phyloP scores from a whole-genome alignment of 2,113 vertebrate species.

The Stercorarius parasiticus region DNA sequence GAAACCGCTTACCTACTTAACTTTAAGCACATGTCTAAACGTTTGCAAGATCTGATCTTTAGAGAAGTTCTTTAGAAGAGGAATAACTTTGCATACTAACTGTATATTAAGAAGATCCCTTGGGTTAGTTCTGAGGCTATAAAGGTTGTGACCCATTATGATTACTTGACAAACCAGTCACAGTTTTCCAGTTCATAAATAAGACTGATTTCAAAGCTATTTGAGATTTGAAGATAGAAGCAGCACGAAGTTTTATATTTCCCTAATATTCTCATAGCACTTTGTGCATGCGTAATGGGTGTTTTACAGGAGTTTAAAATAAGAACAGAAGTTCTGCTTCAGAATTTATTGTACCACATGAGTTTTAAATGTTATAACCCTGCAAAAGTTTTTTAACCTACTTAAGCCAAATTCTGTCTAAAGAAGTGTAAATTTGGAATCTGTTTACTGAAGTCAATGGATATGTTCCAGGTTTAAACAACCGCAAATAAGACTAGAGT shows the following conservation, averaged over 20 bases:
- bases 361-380: not conserved
- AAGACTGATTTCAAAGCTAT: not conserved
- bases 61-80: not conserved
- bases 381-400: not conserved
- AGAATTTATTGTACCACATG: not conserved
- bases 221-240: not conserved
- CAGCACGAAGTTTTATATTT: not conserved
- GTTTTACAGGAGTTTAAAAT: not conserved
- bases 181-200: not conserved
- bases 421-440: not conserved
- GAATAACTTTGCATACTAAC: not conserved
- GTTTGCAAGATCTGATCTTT: not conserved
- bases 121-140: not conserved
- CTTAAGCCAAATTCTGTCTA: not conserved
- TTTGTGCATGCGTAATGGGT: not conserved
- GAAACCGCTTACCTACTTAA: not conserved
- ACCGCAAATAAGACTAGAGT: not conserved
- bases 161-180: not conserved
- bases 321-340: not conserved
- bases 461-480: not conserved
- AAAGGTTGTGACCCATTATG: not conserved
- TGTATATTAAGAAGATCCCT: not conserved
- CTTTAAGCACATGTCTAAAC: not conserved
- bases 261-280: not conserved
- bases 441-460: not conserved